Base-by-base conservation (phyloP, 2,113 vertebrate species). In the Burhinus bistriatus region DNA sequence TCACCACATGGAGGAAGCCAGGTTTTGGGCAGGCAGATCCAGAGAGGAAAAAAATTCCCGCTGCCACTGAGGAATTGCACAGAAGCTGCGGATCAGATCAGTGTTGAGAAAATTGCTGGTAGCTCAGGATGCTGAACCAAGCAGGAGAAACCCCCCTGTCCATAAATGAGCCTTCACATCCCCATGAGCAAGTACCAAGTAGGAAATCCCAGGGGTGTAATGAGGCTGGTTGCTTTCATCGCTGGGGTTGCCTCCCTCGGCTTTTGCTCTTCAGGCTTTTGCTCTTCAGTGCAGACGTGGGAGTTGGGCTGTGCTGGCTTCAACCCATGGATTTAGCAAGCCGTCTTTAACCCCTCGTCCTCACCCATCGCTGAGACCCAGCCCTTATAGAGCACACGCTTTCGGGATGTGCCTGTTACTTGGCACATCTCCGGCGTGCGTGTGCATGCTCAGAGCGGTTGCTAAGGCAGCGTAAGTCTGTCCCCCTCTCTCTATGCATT, bases 361-460 rank as follows among this genome's bases (percentile, higher is more conserved):
- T 89, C 57, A 12, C 25, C 52, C 26, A 1, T 38, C 1, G 1
- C 59, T 61, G 54, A 3, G 4, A 40, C 72, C 34, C 68, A 62
- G 44, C 85, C 54, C 7, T 1, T 27, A 3, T 8, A 32, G 42
- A 57, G 45, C 79, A 23, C 80, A 20, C 0, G 1, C 36, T 68
- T 68, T 34, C 0, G 2, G 47, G 59, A 1, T 47, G 52, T 71
- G 61, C 70, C 69, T 55, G 44, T 20, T 72, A 54, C 79, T 87
- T 26, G 52, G 57, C 75, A 75, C 66, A 36, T 65, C 72, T 49
- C 47, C 1, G 1, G 42, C 0, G 2, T 4, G n/a, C 1, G 0
- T 51, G 59, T 55, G 51, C 5, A 0, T 5, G 55, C 81, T 90
- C 6, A 0, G 34, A 49, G 72, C 4, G 15, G 87, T 93, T 95